phyloP scores from a whole-genome alignment of 2,113 vertebrate genomes.

The Odobenus rosmarus region DNA sequence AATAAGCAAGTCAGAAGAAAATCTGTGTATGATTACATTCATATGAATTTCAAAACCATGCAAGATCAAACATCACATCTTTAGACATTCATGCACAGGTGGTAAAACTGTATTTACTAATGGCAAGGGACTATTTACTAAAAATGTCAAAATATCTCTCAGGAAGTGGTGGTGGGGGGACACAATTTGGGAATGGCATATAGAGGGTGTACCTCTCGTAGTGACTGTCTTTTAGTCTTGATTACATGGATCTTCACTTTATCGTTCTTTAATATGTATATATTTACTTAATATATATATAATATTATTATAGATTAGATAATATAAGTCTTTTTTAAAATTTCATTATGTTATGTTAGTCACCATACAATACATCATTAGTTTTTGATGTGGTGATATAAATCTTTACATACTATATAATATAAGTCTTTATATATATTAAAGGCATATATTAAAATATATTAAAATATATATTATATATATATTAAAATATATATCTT shows the following conservation, averaged over 20 bases:
- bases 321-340: too few relatives aligned
- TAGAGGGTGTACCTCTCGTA: background rate
- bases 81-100: slow-evolving; percentile 1
- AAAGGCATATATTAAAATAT: too few relatives aligned
- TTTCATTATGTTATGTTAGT: too few relatives aligned
- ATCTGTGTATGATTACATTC: background rate
- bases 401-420: too few relatives aligned
- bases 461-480: too few relatives aligned
- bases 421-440: too few relatives aligned
- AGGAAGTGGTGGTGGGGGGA: background rate
- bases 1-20: background rate
- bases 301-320: too few relatives aligned
- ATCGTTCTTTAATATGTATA: background rate
- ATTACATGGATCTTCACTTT: background rate
- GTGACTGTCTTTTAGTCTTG: background rate
- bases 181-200: background rate
- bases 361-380: too few relatives aligned
- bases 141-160: slow-evolving; percentile 36
- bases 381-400: too few relatives aligned
- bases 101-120: slow-evolving; percentile 23
- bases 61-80: slow-evolving; percentile 2
- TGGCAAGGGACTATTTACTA: background rate
- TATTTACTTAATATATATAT: background rate
- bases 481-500: too few relatives aligned
- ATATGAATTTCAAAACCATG: background rate